Percentiles rank a stretch among this genome's conserved stretches.
These are phyloP conservation scores for Eidolon helvum DNA, from an alignment of 2,113 vertebrate genomes.

Conservation along the genomic window DNA sequence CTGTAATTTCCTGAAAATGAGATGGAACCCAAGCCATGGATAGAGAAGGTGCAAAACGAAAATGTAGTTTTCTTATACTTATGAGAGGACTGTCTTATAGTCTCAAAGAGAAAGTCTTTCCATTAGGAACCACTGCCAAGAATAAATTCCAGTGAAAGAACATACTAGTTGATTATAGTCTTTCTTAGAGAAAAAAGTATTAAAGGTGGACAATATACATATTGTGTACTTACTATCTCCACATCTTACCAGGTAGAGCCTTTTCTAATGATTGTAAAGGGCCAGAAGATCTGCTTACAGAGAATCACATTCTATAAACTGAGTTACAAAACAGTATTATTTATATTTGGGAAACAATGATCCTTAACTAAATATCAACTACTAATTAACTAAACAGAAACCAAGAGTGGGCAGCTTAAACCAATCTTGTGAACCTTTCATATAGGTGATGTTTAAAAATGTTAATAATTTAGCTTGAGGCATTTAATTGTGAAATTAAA, in stretches of 20 bases:
- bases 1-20: neutral
- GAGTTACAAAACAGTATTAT: slow-evolving; percentile 36
- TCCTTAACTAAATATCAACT: slow-evolving; percentile 14
- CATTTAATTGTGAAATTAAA: neutral
- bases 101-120: slow-evolving; percentile 34
- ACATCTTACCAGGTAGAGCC: slow-evolving; percentile 60
- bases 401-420: neutral
- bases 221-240: slow-evolving; percentile 52
- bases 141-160: slow-evolving; percentile 12
- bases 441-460: neutral
- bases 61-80: neutral
- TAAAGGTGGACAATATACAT: slow-evolving; percentile 43
- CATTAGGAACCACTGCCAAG: neutral
- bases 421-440: neutral
- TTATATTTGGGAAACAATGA: slow-evolving; percentile 24
- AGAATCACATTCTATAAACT: slow-evolving; percentile 58
- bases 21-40: neutral
- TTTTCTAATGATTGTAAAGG: slow-evolving; percentile 59
- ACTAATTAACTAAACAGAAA: slow-evolving; percentile 8
- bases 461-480: neutral
- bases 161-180: neutral
- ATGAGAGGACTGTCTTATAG: neutral
- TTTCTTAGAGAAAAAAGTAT: neutral
- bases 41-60: neutral
- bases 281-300: slow-evolving; percentile 21